These are phyloP conservation scores for Raja brachyura DNA, from an alignment of 2,113 vertebrate genomes.

Conservation along the genomic window DNA sequence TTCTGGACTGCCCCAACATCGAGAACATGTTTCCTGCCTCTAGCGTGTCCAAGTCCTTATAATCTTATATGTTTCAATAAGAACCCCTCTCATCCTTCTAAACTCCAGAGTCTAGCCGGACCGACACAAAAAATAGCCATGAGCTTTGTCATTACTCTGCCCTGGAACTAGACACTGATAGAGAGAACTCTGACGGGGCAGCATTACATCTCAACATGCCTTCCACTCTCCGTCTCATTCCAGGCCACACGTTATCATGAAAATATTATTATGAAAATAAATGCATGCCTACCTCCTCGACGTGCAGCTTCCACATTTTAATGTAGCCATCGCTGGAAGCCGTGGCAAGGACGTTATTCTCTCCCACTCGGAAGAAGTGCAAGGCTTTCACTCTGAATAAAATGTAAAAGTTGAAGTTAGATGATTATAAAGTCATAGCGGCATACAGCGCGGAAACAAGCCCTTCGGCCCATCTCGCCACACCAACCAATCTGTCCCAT, in stretches of 20 bases:
- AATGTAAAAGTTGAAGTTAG: slow-evolving; percentile 30
- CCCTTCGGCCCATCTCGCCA: too few species aligned
- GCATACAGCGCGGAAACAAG: too few species aligned
- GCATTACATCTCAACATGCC: too few species aligned
- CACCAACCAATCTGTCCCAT: too few species aligned
- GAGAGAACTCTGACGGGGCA: neutral
- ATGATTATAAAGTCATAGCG: too few species aligned
- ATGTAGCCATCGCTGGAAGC: slow-evolving; percentile 92
- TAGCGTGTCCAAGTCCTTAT: too few species aligned
- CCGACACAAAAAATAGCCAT: neutral
- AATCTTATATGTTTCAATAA: too few species aligned
- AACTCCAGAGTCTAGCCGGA: too few species aligned
- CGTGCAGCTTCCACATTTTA: slow-evolving; percentile 80
- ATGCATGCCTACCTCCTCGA: slow-evolving; percentile 61
- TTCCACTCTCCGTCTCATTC: neutral
- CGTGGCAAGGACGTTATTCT: slow-evolving; percentile 70
- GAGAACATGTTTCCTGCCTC: too few species aligned
- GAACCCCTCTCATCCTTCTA: too few species aligned
- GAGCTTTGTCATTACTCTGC: neutral
- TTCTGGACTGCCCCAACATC: too few species aligned
- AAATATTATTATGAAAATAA: neutral
- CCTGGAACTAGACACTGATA: neutral
- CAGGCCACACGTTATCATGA: neutral
- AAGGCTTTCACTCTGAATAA: slow-evolving; percentile 78
- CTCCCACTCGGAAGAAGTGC: slow-evolving; percentile 65